phyloP scores from a whole-genome alignment of 2,113 vertebrate species.

The Sebastes schlegelii region DNA sequence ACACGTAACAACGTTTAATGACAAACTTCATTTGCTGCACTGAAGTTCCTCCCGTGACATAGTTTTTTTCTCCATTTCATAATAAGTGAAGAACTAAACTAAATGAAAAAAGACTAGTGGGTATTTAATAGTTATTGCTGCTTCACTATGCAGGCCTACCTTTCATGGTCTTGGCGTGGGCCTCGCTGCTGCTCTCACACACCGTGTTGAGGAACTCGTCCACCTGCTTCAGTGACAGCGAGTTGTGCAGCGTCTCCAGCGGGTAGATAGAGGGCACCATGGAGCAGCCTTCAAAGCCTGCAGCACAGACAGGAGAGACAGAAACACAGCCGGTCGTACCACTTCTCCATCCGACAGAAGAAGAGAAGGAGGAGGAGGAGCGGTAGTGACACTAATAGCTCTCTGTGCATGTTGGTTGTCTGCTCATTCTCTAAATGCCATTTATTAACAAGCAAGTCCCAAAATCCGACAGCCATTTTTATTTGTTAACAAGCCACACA shows the following conservation, averaged over 20 bases:
- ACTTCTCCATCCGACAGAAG: conserved; percentile 16
- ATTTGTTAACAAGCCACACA: conserved; percentile 30
- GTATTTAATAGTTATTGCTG: background rate
- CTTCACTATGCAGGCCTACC: conserved; percentile 77
- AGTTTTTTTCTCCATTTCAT: background rate
- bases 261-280: conserved; percentile 99
- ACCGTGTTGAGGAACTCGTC: conserved; percentile 91
- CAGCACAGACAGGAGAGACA: conserved; percentile 65
- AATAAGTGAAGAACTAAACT: background rate
- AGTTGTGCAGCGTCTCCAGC: conserved; percentile 98
- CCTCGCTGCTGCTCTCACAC: conserved; percentile 88
- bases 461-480: conserved; percentile 3
- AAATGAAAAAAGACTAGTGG: background rate
- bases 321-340: conserved; percentile 60
- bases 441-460: background rate
- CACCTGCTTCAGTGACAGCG: conserved; percentile 95
- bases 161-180: conserved; percentile 86
- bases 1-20: background rate
- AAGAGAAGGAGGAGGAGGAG: background rate
- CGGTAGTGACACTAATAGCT: background rate
- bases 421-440: conserved; percentile 10
- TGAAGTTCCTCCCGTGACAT: background rate
- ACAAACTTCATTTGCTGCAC: background rate
- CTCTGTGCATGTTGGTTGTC: conserved; percentile 42
- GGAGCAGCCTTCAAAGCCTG: conserved; percentile 98